Evolutionary conservation across 2,113 vertebrate genomes (phyloP), one percentile per base, ranked within the genome.

Genomic region (Suricata suricatta): DNA sequence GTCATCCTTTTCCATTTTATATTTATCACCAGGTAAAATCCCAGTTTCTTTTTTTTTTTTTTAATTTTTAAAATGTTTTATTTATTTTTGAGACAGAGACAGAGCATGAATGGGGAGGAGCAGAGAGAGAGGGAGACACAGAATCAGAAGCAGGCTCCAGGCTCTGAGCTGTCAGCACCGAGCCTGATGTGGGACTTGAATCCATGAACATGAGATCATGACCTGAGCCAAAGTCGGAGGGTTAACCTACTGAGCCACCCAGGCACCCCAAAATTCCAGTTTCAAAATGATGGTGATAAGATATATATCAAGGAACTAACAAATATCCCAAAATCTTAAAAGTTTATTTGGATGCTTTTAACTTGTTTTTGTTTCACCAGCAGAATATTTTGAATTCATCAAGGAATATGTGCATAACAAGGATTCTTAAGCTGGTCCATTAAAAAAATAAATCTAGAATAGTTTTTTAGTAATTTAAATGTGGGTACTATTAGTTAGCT

Each of bases 1-100:
- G 27, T 21, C 23, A 63, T 76, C 8, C 60, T 88, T 94, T 82
- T 86, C 50, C 29, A 35, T 71, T 90, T 90, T 86, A 29, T 84
- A 31, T 68, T 72, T 96, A 60, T 83, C 95, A 69, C 21, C 23
- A 92, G 41, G 64, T 79, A 69, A 96, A 94, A 88, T 96, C 83
- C 19, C 57, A 93, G 35, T 81, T 85, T 92, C 44, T 41, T 41
- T 41, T 41, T 41, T 41, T 41, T 41, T 41, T 41, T 41, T 41
- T 41, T 5, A 41, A 41, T 41, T 41, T 41, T 41, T 41, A 41
- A 41, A 41, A 41, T 41, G 41, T 41, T 41, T 41, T 41, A 41
- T 41, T 41, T 41, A 41, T 41, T 41, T 41, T 41, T 41, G 41
- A 41, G 41, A 41, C 41, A 41, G 41, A 41, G 41, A 41, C 41